phyloP scores from a whole-genome alignment of 2,888 invertebrate genomes.

The Drosophila prostipennis region DNA sequence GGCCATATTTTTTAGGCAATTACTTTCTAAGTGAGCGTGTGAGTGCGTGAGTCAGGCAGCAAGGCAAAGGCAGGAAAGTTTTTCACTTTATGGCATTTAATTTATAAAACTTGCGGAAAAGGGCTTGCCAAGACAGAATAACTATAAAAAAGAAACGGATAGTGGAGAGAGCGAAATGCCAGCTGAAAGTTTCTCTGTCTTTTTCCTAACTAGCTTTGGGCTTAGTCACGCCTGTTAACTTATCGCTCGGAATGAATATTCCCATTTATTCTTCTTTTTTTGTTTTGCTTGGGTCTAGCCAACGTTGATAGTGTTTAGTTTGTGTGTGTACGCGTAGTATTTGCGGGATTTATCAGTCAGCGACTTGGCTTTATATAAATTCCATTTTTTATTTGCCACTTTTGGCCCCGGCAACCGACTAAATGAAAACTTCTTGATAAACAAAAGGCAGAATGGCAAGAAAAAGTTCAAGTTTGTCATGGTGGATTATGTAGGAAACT shows the following conservation, averaged over 20 bases:
- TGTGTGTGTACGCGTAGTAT: conserved; percentile 30
- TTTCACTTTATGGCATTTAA: conserved; percentile 62
- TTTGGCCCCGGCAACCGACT: conserved; percentile 23
- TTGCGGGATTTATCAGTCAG: conserved; percentile 61
- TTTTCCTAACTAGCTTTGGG: conserved; percentile 18
- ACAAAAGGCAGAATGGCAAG: conserved; percentile 11
- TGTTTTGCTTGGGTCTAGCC: conserved; percentile 16
- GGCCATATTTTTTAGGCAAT: conserved; percentile 67
- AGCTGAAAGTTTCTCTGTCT: conserved; percentile 47
- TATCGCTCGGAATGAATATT: conserved; percentile 58
- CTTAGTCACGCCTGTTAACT: conserved; percentile 57
- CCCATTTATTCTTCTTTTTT: conserved; percentile 22
- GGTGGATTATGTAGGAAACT: conserved; percentile 12
- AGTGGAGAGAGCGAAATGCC: conserved; percentile 9
- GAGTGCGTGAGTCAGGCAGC: conserved; percentile 65
- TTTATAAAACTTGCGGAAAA: conserved; percentile 44
- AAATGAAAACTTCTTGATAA: conserved; percentile 29
- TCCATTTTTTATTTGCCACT: conserved; percentile 42
- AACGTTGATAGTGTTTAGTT: conserved; percentile 50
- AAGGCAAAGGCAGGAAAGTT: conserved; percentile 67
- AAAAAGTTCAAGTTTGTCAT: conserved; percentile 41
- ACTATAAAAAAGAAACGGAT: conserved; percentile 24
- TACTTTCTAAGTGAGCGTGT: conserved; percentile 68
- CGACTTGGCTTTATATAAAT: conserved; percentile 44
- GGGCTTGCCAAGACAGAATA: conserved; percentile 40